These are phyloP conservation scores for Hyposmocoma kahamanoa DNA, from an alignment of 1,140 invertebrate genomes.

Conservation along the genomic window DNA sequence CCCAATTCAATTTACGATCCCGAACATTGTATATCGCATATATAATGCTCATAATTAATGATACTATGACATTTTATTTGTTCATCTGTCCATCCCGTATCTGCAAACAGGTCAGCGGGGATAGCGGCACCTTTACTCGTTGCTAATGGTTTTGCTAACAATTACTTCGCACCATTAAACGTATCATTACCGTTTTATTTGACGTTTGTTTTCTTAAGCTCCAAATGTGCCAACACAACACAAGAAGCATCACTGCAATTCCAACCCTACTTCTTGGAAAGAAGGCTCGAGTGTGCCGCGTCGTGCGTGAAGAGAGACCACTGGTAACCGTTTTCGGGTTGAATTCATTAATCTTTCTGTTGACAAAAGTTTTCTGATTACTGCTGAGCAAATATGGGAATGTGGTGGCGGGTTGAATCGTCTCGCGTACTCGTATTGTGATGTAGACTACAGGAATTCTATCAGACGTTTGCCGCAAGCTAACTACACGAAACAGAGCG, in stretches of 20 bases:
- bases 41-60: constrained; percentile 46
- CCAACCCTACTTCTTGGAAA: too few relatives aligned
- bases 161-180: constrained; percentile 60
- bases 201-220: constrained; percentile 55
- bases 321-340: constrained; percentile 35
- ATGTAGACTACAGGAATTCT: too few relatives aligned
- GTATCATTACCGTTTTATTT: constrained; percentile 61
- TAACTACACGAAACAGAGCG: too few relatives aligned
- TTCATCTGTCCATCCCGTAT: constrained; percentile 40
- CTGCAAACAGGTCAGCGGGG: constrained; percentile 58
- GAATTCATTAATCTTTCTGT: constrained; percentile 57
- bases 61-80: constrained; percentile 54
- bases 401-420: too few relatives aligned
- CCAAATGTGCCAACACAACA: constrained; percentile 27
- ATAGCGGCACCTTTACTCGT: constrained; percentile 21
- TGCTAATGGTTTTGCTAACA: constrained; percentile 50
- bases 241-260: too few relatives aligned
- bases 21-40: too few relatives aligned
- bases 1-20: too few relatives aligned
- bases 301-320: too few relatives aligned
- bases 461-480: too few relatives aligned
- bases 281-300: too few relatives aligned
- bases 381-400: constrained; percentile 53
- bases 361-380: constrained; percentile 54
- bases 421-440: too few relatives aligned